A percentile compares a stretch with the other conserved stretches of the same genome.
These are phyloP conservation scores for Porphyrio hochstetteri DNA, from an alignment of 2,113 vertebrate genomes.

Conservation along the genomic window DNA sequence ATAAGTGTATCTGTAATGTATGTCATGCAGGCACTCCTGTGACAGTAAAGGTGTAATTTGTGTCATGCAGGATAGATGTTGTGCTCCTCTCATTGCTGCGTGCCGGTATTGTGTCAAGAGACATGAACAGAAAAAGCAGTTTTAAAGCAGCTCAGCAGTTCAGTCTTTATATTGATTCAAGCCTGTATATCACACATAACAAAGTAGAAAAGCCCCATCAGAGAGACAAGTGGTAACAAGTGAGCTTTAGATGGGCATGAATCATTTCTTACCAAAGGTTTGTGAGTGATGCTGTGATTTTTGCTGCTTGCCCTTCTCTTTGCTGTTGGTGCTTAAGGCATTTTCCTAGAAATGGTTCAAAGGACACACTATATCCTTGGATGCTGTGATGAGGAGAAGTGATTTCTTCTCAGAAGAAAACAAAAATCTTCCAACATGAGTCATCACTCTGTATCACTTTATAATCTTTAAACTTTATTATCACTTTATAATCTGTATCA, in stretches of 20 bases:
- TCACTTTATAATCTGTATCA: not conserved
- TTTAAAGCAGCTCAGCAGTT: not conserved
- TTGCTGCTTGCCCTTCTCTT: not conserved
- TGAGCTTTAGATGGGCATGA: not conserved
- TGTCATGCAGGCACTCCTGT: not conserved
- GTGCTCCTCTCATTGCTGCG: not conserved
- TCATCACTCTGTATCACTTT: not conserved
- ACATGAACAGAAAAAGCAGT: not conserved
- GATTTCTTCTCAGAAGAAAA: not conserved
- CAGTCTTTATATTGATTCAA: conserved; percentile 11
- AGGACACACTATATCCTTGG: not conserved
- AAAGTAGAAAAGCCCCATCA: not conserved
- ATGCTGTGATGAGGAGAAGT: not conserved
- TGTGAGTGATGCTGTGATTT: conserved; percentile 5
- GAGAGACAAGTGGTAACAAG: not conserved
- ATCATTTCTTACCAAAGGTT: not conserved
- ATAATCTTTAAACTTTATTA: not conserved
- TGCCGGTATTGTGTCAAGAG: not conserved
- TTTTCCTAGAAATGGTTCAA: not conserved
- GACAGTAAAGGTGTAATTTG: not conserved
- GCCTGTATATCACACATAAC: not conserved
- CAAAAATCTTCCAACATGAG: not conserved
- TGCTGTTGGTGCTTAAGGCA: not conserved
- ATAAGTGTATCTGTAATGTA: not conserved
- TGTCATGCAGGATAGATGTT: not conserved